A percentile compares a stretch with the other conserved stretches of the same genome.
Conservation (phyloP, 2,888 invertebrate genomes). For the Catocala fraxini region DNA sequence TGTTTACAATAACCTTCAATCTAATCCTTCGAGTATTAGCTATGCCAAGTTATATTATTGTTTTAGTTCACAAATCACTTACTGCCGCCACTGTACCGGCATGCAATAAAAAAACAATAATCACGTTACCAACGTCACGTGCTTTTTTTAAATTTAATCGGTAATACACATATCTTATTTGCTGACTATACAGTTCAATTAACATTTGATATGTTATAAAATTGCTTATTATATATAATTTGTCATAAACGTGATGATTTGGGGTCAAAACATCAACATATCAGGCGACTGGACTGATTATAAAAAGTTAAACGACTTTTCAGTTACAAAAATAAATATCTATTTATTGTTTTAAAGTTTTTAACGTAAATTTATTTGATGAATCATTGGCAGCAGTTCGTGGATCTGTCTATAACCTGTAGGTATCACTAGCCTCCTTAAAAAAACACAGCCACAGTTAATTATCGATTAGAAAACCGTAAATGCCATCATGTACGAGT, state of each 20-base stretch:
- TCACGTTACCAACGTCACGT: constrained; percentile 22
- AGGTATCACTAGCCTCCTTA: no score
- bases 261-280: not conserved
- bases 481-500: no score
- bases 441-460: no score
- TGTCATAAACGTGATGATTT: constrained; percentile 1
- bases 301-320: not conserved
- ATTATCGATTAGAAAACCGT: no score
- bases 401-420: no score
- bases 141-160: constrained; percentile 10
- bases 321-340: constrained; percentile 2
- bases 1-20: no score
- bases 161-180: constrained; percentile 10
- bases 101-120: constrained; percentile 23
- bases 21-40: no score
- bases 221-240: constrained; percentile 8
- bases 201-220: constrained; percentile 1
- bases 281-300: constrained; percentile 8
- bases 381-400: no score
- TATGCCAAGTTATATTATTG: not conserved
- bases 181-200: not conserved
- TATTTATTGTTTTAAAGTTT: no score
- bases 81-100: constrained; percentile 13
- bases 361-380: no score
- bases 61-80: not conserved